Conservation (phyloP, 2,888 invertebrate species). For the Cosmopolites sordidus region DNA sequence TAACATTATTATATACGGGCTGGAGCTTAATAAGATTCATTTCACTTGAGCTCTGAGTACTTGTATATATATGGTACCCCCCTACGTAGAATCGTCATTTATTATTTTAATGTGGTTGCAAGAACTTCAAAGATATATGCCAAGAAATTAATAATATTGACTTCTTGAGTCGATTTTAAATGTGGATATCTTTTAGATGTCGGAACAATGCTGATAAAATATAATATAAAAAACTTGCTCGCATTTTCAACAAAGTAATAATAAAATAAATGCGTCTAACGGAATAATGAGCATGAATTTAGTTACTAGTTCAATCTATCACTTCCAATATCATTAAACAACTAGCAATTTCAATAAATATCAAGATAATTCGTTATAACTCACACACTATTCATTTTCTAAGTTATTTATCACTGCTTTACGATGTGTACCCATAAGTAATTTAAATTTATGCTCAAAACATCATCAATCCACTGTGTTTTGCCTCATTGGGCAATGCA, state of each 20-base stretch:
- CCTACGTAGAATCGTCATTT: conserved; percentile 20
- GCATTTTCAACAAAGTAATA: conserved; percentile 9
- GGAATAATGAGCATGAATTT: conserved; percentile 17
- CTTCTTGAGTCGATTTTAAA: conserved; percentile 9
- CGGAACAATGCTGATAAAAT: neutral
- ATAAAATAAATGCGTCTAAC: conserved; percentile 18
- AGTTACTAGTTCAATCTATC: conserved; percentile 18
- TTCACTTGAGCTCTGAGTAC: conserved; percentile 6
- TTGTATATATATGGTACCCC: conserved; percentile 14
- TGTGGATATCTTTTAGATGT: neutral
- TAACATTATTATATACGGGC: neutral
- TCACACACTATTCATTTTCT: conserved; percentile 20
- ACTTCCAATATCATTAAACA: conserved; percentile 17
- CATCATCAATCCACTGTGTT: conserved; percentile 3
- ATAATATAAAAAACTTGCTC: conserved; percentile 2
- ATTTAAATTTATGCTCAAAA: conserved; percentile 22
- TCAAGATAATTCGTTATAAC: conserved; percentile 19
- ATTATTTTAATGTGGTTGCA: conserved; percentile 20
- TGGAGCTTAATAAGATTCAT: conserved; percentile 13
- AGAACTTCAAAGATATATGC: conserved; percentile 17
- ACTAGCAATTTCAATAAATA: conserved; percentile 24
- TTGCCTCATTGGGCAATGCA: neutral
- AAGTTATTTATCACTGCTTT: conserved; percentile 21
- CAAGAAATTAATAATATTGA: conserved; percentile 22
- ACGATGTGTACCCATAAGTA: conserved; percentile 4